Conservation (phyloP, 2,797 vertebrate species). For the Toxotes lorentzi region DNA sequence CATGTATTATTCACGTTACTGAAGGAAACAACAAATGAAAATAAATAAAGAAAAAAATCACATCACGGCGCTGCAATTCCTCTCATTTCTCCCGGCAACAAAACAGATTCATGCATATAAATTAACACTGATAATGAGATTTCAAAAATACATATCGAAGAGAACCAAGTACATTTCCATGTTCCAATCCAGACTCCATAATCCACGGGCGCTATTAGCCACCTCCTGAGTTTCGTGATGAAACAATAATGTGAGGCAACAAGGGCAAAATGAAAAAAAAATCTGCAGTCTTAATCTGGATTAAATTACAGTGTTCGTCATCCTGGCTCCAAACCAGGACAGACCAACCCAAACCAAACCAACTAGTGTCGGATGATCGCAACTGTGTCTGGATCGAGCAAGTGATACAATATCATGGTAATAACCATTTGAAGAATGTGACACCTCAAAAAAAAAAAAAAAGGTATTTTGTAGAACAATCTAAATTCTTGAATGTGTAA, state of each 20-base stretch:
- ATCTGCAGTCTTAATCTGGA: conserved; percentile 80
- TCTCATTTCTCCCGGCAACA: conserved; percentile 16
- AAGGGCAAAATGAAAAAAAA: conserved; percentile 70
- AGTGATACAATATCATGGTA: not conserved
- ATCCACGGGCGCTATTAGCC: conserved; percentile 49
- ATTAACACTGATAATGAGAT: conserved; percentile 13
- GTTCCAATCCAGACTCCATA: conserved; percentile 39
- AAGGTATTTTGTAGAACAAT: not conserved
- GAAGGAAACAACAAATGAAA: conserved; percentile 31
- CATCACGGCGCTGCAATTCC: conserved; percentile 3
- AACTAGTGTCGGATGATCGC: not conserved
- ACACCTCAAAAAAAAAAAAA: not conserved
- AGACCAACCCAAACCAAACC: conserved; percentile 40
- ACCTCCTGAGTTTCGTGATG: conserved; percentile 57
- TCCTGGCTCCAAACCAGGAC: conserved; percentile 51
- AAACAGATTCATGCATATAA: not conserved
- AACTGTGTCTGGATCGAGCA: not conserved
- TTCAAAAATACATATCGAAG: conserved; percentile 1
- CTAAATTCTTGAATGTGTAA: not conserved
- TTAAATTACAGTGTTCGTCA: conserved; percentile 76
- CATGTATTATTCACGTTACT: conserved; percentile 60
- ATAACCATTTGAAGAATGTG: not conserved
- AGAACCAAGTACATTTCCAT: conserved; percentile 29
- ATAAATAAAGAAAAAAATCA: conserved; percentile 33
- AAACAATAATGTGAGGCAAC: conserved; percentile 66